Percentiles rank a stretch among this genome's conserved stretches.
These are phyloP conservation scores for Fopius arisanus DNA, from an alignment of 1,140 invertebrate species.

Conservation along the genomic window DNA sequence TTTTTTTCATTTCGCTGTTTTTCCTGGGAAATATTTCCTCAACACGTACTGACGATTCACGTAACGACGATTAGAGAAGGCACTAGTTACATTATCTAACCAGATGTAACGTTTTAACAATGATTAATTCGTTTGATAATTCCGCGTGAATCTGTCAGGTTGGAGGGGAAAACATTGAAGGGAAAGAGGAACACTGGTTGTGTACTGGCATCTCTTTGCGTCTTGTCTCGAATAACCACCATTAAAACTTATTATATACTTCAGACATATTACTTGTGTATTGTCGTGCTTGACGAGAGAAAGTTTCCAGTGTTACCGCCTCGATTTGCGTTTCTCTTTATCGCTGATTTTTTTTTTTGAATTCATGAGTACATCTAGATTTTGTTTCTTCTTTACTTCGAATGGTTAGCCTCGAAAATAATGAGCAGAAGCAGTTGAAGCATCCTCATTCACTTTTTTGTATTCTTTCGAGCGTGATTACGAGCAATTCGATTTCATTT, in stretches of 20 bases:
- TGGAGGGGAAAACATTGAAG: not conserved
- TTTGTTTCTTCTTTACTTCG: not conserved
- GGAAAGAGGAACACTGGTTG: conserved; percentile 51
- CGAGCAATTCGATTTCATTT: not conserved
- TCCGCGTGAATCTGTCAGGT: not conserved
- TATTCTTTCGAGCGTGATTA: conserved; percentile 10
- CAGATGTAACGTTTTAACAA: conserved; percentile 39
- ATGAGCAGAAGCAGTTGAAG: conserved; percentile 30
- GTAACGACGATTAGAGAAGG: conserved; percentile 52
- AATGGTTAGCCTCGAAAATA: conserved; percentile 22
- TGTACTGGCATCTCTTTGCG: conserved; percentile 59
- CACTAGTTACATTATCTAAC: conserved; percentile 54
- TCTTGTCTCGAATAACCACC: conserved; percentile 28
- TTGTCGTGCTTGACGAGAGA: conserved; percentile 26
- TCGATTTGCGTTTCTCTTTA: not conserved
- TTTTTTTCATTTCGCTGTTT: no score
- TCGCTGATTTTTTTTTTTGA: not conserved
- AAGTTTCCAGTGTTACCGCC: conserved; percentile 10
- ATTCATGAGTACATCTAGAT: not conserved
- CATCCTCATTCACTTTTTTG: conserved; percentile 10
- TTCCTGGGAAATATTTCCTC: conserved; percentile 35
- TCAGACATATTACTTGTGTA: conserved; percentile 34
- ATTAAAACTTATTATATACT: conserved; percentile 26
- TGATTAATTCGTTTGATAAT: conserved; percentile 30
- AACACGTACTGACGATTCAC: conserved; percentile 31